These are phyloP conservation scores for Drosophila virilis DNA, from an alignment of 1,140 invertebrate species.

Conservation along the genomic window DNA sequence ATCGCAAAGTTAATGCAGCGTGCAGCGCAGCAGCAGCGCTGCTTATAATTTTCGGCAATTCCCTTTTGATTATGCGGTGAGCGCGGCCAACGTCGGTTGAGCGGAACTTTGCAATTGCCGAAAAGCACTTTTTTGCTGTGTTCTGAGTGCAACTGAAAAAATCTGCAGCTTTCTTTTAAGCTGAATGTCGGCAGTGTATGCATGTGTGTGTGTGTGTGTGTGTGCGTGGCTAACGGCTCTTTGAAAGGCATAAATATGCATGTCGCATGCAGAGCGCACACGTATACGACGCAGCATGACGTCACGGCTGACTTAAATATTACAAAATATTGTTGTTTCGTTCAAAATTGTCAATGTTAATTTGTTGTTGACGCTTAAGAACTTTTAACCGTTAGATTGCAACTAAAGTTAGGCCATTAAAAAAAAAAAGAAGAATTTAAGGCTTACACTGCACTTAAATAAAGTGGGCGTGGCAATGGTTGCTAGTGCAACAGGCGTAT, in stretches of 20 bases:
- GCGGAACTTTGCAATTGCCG: background rate
- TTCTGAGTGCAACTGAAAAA: background rate
- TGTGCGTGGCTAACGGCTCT: background rate
- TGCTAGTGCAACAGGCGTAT: constrained; percentile 8
- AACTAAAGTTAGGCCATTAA: background rate
- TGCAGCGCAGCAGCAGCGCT: constrained; percentile 4
- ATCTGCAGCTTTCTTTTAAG: constrained; percentile 1
- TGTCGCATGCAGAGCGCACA: background rate
- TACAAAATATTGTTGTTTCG: background rate
- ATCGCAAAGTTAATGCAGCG: constrained; percentile 40
- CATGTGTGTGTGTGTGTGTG: background rate
- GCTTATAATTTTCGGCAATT: constrained; percentile 14
- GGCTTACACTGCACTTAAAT: constrained; percentile 11
- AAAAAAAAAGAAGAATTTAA: background rate
- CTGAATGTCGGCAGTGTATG: background rate
- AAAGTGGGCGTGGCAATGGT: constrained; percentile 46
- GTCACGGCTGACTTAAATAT: background rate
- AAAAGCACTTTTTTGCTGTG: background rate
- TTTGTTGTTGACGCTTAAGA: too few relatives aligned
- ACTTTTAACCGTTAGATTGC: too few relatives aligned
- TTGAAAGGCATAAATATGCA: constrained; percentile 17
- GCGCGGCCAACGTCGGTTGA: background rate
- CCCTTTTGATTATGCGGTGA: constrained; percentile 10
- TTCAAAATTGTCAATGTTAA: background rate
- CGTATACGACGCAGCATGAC: background rate